Conservation (phyloP, 2,888 invertebrate species). For the Venusia cambrica region DNA sequence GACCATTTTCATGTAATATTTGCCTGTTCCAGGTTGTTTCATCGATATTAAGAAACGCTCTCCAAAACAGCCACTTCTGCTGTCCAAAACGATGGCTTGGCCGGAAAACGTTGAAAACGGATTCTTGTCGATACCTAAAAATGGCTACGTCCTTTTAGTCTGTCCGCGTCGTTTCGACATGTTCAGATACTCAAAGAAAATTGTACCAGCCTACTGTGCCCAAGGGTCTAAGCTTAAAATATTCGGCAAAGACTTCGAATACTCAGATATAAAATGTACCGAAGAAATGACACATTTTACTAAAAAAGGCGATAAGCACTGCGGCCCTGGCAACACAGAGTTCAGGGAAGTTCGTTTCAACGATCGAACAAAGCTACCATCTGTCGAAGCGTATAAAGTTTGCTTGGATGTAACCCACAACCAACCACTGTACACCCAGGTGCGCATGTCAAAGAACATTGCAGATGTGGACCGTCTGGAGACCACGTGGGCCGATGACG, state of each 20-base stretch:
- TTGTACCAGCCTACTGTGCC: slow-evolving; percentile 41
- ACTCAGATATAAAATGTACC: slow-evolving; percentile 43
- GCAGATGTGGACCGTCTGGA: slow-evolving; percentile 24
- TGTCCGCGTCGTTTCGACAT: slow-evolving; percentile 40
- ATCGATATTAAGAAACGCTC: slow-evolving; percentile 37
- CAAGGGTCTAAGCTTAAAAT: slow-evolving; percentile 35
- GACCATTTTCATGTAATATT: too few species aligned
- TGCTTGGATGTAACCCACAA: slow-evolving; percentile 41
- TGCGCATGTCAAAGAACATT: slow-evolving; percentile 29
- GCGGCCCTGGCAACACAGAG: slow-evolving; percentile 35
- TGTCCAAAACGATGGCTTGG: slow-evolving; percentile 31
- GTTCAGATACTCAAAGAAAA: slow-evolving; percentile 25
- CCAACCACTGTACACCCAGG: slow-evolving; percentile 40
- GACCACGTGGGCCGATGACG: slow-evolving; percentile 31
- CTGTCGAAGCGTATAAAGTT: slow-evolving; percentile 40
- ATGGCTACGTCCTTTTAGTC: slow-evolving; percentile 29
- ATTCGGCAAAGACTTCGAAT: slow-evolving; percentile 31
- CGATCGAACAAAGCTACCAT: background rate
- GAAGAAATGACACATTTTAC: slow-evolving; percentile 31
- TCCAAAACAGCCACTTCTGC: slow-evolving; percentile 37
- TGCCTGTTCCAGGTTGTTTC: slow-evolving; percentile 43
- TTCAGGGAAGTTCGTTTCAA: slow-evolving; percentile 38
- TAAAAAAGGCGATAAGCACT: slow-evolving; percentile 24
- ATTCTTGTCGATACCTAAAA: slow-evolving; percentile 34
- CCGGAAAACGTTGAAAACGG: slow-evolving; percentile 30